A percentile compares a stretch with the other conserved stretches of the same genome.
Evolutionary conservation across 2,797 vertebrate species (phyloP).

Genomic region (Poecile montanus): DNA sequence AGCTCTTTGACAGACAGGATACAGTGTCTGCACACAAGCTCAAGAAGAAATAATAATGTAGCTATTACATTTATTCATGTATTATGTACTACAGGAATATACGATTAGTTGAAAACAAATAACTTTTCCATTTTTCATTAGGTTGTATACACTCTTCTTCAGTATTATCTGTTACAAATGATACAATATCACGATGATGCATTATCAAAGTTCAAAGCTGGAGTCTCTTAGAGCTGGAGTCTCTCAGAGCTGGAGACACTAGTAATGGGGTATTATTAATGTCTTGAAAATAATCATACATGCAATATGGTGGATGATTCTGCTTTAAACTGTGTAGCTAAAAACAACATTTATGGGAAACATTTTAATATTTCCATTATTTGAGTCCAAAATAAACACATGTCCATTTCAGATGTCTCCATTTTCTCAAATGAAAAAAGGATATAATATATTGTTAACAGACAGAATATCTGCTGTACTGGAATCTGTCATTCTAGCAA

Average conservation of each 20-base stretch:
- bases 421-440: neutral
- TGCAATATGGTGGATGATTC: neutral
- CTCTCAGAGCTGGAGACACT: neutral
- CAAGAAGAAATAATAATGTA: neutral
- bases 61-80: neutral
- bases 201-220: slow-evolving; percentile 10
- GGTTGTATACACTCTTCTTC: neutral
- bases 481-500: neutral
- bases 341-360: neutral
- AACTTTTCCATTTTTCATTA: neutral
- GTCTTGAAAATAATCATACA: neutral
- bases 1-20: neutral
- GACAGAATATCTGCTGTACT: neutral
- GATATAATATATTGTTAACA: neutral
- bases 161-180: neutral
- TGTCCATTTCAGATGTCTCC: neutral
- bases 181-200: neutral
- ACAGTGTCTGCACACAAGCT: neutral
- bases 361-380: neutral
- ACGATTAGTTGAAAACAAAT: slow-evolving; percentile 23
- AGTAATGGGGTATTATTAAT: neutral
- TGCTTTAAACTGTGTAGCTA: neutral
- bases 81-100: neutral
- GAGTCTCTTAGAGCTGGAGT: neutral
- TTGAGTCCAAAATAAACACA: neutral